Base-by-base conservation (phyloP, 1,140 invertebrate species). In the Achatina immaculata region DNA sequence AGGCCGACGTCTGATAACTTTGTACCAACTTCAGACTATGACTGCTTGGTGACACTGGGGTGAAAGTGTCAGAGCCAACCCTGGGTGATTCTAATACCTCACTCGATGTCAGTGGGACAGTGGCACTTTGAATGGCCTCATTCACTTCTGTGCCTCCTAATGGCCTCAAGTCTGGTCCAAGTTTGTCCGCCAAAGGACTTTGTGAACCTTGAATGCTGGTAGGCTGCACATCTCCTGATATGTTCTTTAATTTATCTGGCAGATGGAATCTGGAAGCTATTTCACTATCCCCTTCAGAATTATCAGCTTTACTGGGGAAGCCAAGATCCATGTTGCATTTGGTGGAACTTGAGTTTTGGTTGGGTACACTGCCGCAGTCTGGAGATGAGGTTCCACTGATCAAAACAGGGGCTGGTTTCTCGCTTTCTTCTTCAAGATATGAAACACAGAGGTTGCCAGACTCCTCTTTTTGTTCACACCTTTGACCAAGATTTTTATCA, bases 281-380 rank as follows among this genome's bases (percentile, higher is more conserved):
- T 3, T 3, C 31, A 40, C 45, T 34, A 74, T 74, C 72, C n/a
- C 51, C 72, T 28, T 74, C 72, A 74, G 45, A 74, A 31, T 28
- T 74, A 2, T 45, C 43, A 4, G 42, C 45, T 16, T 51, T 74
- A 11, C 38, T 36, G 28, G 72, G 24, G 16, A 36, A 6, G 34
- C 28, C 11, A n/a, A 43, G 31, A n/a, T n/a, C n/a, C n/a, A n/a
- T n/a, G n/a, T n/a, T n/a, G n/a, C n/a, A n/a, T n/a, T n/a, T n/a
- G n/a, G n/a, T n/a, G n/a, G n/a, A n/a, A n/a, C n/a, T n/a, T n/a
- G n/a, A n/a, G n/a, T n/a, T n/a, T n/a, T n/a, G n/a, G 31, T 14
- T 14, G 28, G 28, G 11, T 24, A 66, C 31, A 24, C 9, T 19
- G 9, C 31, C 14, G 28, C 31, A 24, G 65, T 11, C 11, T 19